phyloP scores from a whole-genome alignment of 2,113 vertebrate genomes.

The Vicugna pacos region DNA sequence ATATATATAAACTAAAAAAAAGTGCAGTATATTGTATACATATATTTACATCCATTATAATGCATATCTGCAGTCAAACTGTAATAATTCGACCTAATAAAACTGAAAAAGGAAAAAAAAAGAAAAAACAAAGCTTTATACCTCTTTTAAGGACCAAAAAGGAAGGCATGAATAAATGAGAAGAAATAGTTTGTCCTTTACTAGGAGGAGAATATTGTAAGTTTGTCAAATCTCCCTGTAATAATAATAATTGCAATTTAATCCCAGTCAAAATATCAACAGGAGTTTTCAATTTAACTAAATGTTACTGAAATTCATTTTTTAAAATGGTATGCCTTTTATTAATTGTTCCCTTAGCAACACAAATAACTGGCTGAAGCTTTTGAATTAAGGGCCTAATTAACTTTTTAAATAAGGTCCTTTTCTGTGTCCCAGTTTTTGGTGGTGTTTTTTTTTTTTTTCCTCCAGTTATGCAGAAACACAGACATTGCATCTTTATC shows the following conservation, averaged over 20 bases:
- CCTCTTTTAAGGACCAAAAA: neutral
- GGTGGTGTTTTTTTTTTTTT: neutral
- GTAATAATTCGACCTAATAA: too few relatives aligned
- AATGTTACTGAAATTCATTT: neutral
- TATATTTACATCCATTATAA: too few relatives aligned
- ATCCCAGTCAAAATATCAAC: constrained; percentile 20
- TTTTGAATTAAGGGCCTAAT: constrained; percentile 34
- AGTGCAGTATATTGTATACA: too few relatives aligned
- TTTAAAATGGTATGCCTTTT: neutral
- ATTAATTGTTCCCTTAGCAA: constrained; percentile 49
- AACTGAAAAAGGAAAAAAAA: too few relatives aligned
- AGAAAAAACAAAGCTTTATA: neutral
- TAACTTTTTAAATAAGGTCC: constrained; percentile 9
- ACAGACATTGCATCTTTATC: neutral
- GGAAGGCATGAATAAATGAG: neutral
- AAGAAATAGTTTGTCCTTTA: neutral
- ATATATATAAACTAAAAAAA: too few relatives aligned
- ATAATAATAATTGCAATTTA: neutral
- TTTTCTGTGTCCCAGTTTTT: neutral
- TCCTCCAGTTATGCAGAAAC: neutral
- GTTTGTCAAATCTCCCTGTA: neutral
- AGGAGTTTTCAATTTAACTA: constrained; percentile 2
- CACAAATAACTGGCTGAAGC: neutral
- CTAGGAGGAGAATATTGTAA: neutral
- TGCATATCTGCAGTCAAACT: too few relatives aligned